Conservation (phyloP, 2,113 vertebrate species). For the Coturnix japonica region DNA sequence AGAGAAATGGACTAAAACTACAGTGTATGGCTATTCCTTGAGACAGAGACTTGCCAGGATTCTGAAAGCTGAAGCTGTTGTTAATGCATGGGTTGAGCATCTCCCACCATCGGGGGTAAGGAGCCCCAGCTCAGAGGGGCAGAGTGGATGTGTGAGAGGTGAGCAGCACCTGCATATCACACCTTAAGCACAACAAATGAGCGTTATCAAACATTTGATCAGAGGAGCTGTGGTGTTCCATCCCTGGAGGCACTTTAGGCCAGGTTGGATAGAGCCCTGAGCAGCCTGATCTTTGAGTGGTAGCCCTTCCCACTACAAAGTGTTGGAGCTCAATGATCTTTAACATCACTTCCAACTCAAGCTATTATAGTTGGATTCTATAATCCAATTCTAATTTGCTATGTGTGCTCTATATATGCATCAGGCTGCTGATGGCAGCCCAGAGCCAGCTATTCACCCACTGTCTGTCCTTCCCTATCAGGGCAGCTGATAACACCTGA, state of each 20-base stretch:
- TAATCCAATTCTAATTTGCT: not conserved
- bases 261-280: no score
- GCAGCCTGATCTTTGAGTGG: no score
- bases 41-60: not conserved
- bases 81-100: accelerated
- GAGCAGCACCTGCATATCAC: not conserved
- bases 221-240: no score
- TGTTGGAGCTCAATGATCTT: no score
- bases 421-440: not conserved
- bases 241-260: no score
- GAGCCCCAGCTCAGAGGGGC: not conserved
- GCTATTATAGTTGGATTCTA: no score
- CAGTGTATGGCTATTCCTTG: not conserved
- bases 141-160: not conserved
- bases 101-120: not conserved
- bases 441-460: not conserved
- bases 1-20: not conserved
- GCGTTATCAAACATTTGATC: accelerated
- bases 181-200: not conserved
- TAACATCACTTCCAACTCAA: no score
- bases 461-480: not conserved
- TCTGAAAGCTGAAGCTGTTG: not conserved
- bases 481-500: not conserved
- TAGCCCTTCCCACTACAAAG: no score
- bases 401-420: accelerated